Conservation (phyloP, 2,888 invertebrate species). For the Andrena trimmerana region DNA sequence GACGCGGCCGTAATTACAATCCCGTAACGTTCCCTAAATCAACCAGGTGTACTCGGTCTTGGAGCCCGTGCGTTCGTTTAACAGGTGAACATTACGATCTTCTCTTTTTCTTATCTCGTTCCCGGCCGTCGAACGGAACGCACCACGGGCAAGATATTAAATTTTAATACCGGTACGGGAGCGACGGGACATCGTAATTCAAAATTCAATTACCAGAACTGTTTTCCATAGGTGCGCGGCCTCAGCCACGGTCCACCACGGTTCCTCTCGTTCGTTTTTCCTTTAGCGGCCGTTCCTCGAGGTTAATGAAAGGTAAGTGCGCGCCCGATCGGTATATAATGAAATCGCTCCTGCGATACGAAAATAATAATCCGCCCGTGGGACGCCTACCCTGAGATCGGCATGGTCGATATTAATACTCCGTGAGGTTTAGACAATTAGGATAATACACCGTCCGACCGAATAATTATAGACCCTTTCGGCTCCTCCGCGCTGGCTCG, state of each 20-base stretch:
- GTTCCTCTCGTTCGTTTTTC: conserved; percentile 9
- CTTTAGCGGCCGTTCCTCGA: conserved; percentile 16
- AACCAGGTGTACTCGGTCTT: conserved; percentile 9
- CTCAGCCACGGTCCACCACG: not conserved
- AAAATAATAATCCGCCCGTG: conserved; percentile 49
- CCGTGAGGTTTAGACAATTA: conserved; percentile 57
- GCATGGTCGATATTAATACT: conserved; percentile 46
- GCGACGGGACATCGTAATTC: conserved; percentile 47
- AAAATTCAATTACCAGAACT: conserved; percentile 56
- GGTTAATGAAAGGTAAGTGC: conserved; percentile 62
- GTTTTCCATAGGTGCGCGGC: conserved; percentile 28
- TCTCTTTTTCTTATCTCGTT: conserved; percentile 13
- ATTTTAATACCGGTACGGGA: conserved; percentile 49
- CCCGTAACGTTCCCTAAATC: conserved; percentile 44
- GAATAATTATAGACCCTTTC: conserved; percentile 45
- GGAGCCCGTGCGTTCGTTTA: conserved; percentile 21
- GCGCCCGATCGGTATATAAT: conserved; percentile 53
- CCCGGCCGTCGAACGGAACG: conserved; percentile 3
- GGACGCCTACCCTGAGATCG: conserved; percentile 37
- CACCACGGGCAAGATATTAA: conserved; percentile 48
- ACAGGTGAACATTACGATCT: conserved; percentile 30
- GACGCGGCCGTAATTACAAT: conserved; percentile 28
- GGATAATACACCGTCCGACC: conserved; percentile 45
- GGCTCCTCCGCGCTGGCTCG: not conserved
- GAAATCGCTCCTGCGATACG: conserved; percentile 54